Base-by-base conservation (phyloP, 92 coral and sea anemone genomes). In the Bergia sp. region DNA sequence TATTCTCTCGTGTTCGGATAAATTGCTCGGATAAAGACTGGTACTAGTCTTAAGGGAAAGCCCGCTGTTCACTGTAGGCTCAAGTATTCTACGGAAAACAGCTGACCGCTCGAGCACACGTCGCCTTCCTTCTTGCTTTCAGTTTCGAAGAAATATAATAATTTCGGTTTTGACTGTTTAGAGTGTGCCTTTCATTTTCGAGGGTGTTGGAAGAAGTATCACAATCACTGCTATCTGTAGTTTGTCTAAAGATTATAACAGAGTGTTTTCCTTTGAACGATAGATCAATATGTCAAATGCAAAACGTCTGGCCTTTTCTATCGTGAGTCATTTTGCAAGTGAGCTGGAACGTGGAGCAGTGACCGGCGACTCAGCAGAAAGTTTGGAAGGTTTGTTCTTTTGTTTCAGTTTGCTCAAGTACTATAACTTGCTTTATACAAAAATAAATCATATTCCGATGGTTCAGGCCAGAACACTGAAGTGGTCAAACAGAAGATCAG, bases 291-390 rank as follows among this genome's bases (percentile, higher is more conserved):
- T 97, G 99, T 95, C 98, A 36, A 93, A 92, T 76, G 89, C 92
- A 72, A 91, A 91, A 71, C 91, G 91, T 47, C 88, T 97, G 82
- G 95, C 95, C 2, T 93, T 96, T 88, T 92, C 99, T 12, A 91
- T 97, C 67, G 88, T 97, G 15, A 94, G 94, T 49, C 96, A 96
- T 90, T 85, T 97, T 43, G 85, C 91, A 10, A 89, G 91, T 50
- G 91, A 91, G 77, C 72, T 91, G 45, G 90, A 86, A 13, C 93
- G 92, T 64, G 96, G 98, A 7, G 91, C 91, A 0, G 76, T 95
- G 12, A 85, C 91, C n/a, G 99, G 96, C n/a, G 99, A 97, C 50
- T 76, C 95, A 3, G 95, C 94, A 15, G 99, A 97, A 85, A 97
- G 98, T 86, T 88, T 97, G 61, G 99, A 97, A 88, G 99, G 99